Evolutionary conservation across 2,113 vertebrate species (phyloP).

Genomic region (Phrynocephalus versicolor): DNA sequence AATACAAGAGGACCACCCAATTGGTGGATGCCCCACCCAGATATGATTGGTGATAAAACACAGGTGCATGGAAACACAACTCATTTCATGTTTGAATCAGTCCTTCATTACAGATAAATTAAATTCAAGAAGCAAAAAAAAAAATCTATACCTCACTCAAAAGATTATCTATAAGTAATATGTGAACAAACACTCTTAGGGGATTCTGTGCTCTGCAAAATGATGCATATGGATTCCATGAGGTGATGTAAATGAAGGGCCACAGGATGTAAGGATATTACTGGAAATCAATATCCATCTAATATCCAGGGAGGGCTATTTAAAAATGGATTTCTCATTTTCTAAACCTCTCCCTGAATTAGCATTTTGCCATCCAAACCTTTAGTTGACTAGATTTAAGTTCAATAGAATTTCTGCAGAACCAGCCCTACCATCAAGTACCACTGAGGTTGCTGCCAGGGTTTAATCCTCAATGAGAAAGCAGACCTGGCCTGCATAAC

Average conservation of each 20-base stretch:
- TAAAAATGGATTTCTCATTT: neutral
- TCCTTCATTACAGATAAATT: neutral
- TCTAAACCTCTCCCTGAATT: neutral
- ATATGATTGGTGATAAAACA: neutral
- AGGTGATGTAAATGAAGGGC: neutral
- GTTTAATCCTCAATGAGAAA: too few relatives aligned
- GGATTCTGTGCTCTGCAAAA: neutral
- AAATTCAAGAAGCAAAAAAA: neutral
- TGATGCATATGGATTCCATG: neutral
- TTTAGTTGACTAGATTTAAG: neutral
- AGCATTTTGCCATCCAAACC: neutral
- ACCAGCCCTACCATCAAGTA: too few relatives aligned
- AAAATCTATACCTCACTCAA: neutral
- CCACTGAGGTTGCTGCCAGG: too few relatives aligned
- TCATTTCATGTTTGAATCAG: neutral
- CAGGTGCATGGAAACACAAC: neutral
- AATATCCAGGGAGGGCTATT: neutral
- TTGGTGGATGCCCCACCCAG: neutral
- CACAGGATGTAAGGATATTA: neutral
- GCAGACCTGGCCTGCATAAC: too few relatives aligned
- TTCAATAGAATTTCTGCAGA: neutral
- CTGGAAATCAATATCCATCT: conserved; percentile 16
- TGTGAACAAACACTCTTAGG: neutral
- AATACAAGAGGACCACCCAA: neutral
- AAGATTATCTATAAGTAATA: neutral